A percentile compares a stretch with the other conserved stretches of the same genome.
These are phyloP conservation scores for Eupsilia transversa DNA, from an alignment of 2,888 invertebrate species.

Conservation along the genomic window DNA sequence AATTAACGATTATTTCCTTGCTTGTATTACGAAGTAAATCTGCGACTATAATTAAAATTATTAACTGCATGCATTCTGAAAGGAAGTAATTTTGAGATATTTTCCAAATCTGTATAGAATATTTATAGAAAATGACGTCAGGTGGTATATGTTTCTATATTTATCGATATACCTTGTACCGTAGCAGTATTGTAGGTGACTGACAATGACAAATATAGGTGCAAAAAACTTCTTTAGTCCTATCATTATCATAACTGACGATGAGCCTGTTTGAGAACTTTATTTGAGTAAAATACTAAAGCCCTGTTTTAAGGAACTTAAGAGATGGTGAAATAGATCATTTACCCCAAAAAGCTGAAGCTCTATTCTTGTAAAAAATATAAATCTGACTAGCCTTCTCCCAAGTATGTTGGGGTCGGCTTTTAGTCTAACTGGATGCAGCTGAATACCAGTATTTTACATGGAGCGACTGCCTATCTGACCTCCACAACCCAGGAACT, in stretches of 20 bases:
- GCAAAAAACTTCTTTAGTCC: background rate
- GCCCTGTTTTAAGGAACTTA: background rate
- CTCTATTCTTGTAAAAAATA: background rate
- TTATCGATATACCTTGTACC: background rate
- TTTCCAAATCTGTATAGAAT: conserved; percentile 1
- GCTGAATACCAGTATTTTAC: too few relatives aligned
- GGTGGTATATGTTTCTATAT: background rate
- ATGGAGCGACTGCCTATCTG: too few relatives aligned
- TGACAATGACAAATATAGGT: background rate
- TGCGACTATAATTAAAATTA: conserved; percentile 14
- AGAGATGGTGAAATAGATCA: background rate
- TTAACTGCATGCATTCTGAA: background rate
- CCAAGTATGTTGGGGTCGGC: too few relatives aligned
- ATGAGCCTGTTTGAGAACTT: background rate
- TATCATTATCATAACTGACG: background rate
- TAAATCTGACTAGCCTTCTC: too few relatives aligned
- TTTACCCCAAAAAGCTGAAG: background rate
- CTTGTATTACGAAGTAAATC: conserved; percentile 39
- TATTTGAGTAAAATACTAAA: background rate
- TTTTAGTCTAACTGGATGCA: too few relatives aligned
- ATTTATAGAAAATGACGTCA: background rate
- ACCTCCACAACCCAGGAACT: too few relatives aligned
- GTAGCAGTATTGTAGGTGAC: background rate
- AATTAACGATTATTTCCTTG: conserved; percentile 30
- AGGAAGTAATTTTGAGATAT: background rate